phyloP scores from a whole-genome alignment of 2,113 vertebrate genomes.

The Bolborhynchus lineola region DNA sequence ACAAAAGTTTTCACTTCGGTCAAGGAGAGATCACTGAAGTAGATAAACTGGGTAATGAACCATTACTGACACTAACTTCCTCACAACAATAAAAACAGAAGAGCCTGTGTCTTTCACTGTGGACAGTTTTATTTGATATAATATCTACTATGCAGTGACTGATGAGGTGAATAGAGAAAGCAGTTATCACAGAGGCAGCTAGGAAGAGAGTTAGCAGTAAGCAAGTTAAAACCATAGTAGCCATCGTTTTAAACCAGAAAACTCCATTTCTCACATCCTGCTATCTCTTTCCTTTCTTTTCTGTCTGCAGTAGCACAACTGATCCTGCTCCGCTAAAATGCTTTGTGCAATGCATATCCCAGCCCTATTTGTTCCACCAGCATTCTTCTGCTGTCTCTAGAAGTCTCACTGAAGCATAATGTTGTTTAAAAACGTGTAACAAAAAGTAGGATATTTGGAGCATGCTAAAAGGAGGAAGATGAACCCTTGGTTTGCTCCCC shows the following conservation, averaged over 20 bases:
- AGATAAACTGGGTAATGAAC: constrained; percentile 39
- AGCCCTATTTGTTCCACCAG: neutral
- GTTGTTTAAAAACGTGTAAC: neutral
- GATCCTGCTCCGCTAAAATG: neutral
- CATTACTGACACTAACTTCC: constrained; percentile 38
- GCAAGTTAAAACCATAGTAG: neutral
- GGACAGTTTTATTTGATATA: constrained; percentile 41
- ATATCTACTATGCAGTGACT: neutral
- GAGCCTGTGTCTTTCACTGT: neutral
- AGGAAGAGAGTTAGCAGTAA: constrained; percentile 20
- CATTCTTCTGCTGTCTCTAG: neutral
- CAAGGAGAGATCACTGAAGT: neutral
- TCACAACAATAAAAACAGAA: constrained; percentile 34
- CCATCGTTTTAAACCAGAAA: constrained; percentile 17
- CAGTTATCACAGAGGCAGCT: constrained; percentile 20
- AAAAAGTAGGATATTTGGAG: neutral
- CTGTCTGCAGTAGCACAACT: neutral
- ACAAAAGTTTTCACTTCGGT: constrained; percentile 34
- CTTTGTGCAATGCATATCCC: neutral
- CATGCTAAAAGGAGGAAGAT: neutral
- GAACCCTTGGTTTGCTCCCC: neutral
- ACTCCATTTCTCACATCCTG: neutral
- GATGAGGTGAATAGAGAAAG: constrained; percentile 33
- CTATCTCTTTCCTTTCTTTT: neutral
- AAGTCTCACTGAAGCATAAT: neutral